Percentiles rank a stretch among this genome's conserved stretches.
Evolutionary conservation across 2,113 vertebrate species (phyloP).

Genomic region (Plecotus auritus): DNA sequence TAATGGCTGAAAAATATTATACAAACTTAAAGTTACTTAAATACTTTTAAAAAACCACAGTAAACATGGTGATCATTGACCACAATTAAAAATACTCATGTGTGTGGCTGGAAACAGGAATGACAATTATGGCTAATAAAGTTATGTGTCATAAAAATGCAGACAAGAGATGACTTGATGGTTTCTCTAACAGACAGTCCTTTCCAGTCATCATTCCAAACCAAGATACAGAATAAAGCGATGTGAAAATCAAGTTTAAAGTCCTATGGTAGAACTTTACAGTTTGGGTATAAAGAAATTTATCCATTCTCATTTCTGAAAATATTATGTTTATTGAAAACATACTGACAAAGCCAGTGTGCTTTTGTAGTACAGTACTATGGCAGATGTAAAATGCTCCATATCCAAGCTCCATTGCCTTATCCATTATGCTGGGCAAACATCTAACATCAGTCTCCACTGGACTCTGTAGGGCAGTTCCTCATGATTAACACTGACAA

Average conservation of each 20-base stretch:
- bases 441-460: background rate
- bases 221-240: background rate
- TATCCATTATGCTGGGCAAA: background rate
- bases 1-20: background rate
- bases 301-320: background rate
- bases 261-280: background rate
- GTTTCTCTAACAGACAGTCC: background rate
- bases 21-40: background rate
- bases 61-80: background rate
- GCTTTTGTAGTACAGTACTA: background rate
- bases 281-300: background rate
- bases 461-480: background rate
- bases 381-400: background rate
- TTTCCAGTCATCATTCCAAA: background rate
- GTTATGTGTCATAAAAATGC: background rate
- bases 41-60: background rate
- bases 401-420: background rate
- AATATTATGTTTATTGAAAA: background rate
- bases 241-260: background rate
- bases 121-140: background rate
- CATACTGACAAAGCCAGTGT: background rate
- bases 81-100: background rate
- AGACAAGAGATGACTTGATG: background rate
- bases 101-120: background rate
- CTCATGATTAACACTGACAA: background rate